phyloP scores from a whole-genome alignment of 2,888 invertebrate species.

The Tetranychus piercei region DNA sequence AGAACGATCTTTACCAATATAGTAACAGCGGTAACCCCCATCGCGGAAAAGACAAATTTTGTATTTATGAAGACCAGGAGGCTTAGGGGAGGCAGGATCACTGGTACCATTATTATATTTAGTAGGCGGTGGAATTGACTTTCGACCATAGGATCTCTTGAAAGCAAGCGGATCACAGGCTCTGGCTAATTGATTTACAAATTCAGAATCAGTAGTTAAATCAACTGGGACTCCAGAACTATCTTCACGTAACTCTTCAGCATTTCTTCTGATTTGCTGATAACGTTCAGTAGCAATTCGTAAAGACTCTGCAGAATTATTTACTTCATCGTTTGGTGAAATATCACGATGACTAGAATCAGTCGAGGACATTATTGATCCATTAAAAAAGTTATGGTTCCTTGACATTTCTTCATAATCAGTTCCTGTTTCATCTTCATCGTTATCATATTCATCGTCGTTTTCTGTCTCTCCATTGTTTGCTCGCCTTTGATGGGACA shows the following conservation, averaged over 20 bases:
- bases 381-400: neutral
- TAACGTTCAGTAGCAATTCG: neutral
- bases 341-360: neutral
- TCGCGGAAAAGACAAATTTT: neutral
- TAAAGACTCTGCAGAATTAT: neutral
- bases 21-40: neutral
- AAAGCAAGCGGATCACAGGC: neutral
- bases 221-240: neutral
- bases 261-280: neutral
- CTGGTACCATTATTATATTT: neutral
- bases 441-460: neutral
- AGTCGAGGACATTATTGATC: neutral
- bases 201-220: neutral
- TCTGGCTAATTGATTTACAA: neutral
- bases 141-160: neutral
- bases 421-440: neutral
- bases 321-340: neutral
- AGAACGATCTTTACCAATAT: neutral
- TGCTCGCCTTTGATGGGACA: neutral
- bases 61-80: neutral
- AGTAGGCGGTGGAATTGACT: neutral
- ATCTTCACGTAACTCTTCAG: neutral
- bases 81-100: neutral
- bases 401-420: neutral
- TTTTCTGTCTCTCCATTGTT: neutral